Base-by-base conservation (phyloP, 2,888 invertebrate species). In the Machimus rusticus region DNA sequence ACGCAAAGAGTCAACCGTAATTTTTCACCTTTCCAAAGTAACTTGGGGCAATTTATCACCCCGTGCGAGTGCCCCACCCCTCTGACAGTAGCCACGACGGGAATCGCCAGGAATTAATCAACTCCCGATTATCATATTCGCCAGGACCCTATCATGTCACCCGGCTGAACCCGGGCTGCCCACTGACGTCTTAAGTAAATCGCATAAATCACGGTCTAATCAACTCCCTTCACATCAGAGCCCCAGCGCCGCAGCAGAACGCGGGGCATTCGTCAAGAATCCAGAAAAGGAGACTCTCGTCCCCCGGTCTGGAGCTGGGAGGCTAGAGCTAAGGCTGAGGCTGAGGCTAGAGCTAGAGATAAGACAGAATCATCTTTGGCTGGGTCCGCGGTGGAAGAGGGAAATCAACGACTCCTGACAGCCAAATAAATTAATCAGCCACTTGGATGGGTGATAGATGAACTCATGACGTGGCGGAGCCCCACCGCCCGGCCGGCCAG, bases 361-460 rank as follows among this genome's bases (percentile, higher is more conserved):
- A 84, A 74, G 74, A 79, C 51, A 51, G 81, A 87, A 88, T 88
- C 88, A 87, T 87, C 37, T 34, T 39, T 77, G 87, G 81, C 78
- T 57, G 86, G 74, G 79, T 87, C 87, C 81, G 43, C 43, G 66
- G 87, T 57, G 74, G 16, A 87, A 85, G 88, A 87, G 89, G 87
- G 88, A 88, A 89, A 89, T 89, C 88, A 89, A 88, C 89, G 88
- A 88, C 88, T 89, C 88, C 86, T 89, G 89, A 89, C 89, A 89
- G 88, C 89, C 88, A 89, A 89, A 89, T 89, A 89, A 89, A 89
- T 89, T 89, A 89, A 89, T 89, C 89, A 89, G 89, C 88, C 88
- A 88, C 88, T 89, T 88, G 89, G 89, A 89, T 89, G 89, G 87
- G 89, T 89, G 89, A 89, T 89, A 89, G 89, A 89, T 89, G 89